These are phyloP conservation scores for Geotria australis DNA, from an alignment of 2,797 vertebrate genomes.

Conservation along the genomic window DNA sequence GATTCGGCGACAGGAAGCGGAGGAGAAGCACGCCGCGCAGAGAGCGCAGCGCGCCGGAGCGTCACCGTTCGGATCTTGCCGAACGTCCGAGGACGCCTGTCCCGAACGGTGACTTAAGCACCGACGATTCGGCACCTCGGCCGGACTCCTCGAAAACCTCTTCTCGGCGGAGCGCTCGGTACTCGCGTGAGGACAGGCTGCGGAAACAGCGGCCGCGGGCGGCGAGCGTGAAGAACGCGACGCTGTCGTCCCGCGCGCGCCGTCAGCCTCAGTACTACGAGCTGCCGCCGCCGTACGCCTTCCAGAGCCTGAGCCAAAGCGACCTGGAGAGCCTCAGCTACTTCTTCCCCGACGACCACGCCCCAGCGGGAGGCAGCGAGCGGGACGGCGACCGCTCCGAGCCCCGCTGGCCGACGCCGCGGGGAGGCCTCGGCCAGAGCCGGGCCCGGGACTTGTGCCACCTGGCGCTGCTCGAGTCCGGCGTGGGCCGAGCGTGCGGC, in stretches of 20 bases:
- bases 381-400: no score
- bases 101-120: no score
- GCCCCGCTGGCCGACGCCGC: slow-evolving; percentile 18
- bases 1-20: not conserved
- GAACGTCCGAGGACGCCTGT: no score
- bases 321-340: slow-evolving; percentile 18
- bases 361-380: slow-evolving; percentile 6
- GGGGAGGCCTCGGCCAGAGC: slow-evolving; percentile 8
- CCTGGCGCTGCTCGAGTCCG: slow-evolving; percentile 16
- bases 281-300: slow-evolving; percentile 8
- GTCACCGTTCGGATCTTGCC: no score
- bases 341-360: slow-evolving; percentile 31
- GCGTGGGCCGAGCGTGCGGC: slow-evolving; percentile 12
- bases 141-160: no score
- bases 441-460: slow-evolving; percentile 17
- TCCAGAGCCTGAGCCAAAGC: slow-evolving; percentile 9
- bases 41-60: not conserved
- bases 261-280: slow-evolving; percentile 4
- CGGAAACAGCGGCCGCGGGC: not conserved
- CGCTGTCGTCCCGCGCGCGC: not conserved
- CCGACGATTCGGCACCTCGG: not conserved
- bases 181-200: no score
- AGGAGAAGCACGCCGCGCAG: no score
- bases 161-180: no score
- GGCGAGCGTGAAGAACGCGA: not conserved